phyloP scores from a whole-genome alignment of 2,888 invertebrate genomes.

The Anaspis maculata region DNA sequence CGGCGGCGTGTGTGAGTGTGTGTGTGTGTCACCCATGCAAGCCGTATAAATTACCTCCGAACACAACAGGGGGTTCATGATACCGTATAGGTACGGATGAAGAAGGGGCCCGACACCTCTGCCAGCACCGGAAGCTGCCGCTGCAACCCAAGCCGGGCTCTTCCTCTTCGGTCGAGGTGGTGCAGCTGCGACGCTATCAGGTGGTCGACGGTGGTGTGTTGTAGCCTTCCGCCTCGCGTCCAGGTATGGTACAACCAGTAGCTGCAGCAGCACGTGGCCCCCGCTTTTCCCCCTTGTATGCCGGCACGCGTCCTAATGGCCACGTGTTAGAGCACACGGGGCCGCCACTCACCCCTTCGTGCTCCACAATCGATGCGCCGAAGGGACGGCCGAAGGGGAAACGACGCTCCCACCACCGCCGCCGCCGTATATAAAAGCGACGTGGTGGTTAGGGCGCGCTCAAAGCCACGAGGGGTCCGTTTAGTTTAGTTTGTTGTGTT shows the following conservation, averaged over 20 bases:
- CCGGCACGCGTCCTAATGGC: slow-evolving; percentile 23
- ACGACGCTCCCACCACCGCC: slow-evolving; percentile 17
- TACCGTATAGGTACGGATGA: too few relatives aligned
- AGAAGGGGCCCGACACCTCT: too few relatives aligned
- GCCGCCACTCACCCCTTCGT: slow-evolving; percentile 7
- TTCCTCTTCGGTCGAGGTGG: slow-evolving; percentile 7
- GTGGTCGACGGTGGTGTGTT: slow-evolving; percentile 27
- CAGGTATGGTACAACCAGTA: slow-evolving; percentile 20
- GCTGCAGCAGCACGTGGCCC: slow-evolving; percentile 29
- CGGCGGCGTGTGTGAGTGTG: too few relatives aligned
- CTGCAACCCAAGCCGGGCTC: slow-evolving; percentile 14
- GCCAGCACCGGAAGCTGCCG: slow-evolving; percentile 22
- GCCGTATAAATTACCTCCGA: too few relatives aligned
- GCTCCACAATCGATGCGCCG: slow-evolving; percentile 11
- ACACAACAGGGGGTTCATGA: too few relatives aligned
- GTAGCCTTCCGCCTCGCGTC: too few relatives aligned
- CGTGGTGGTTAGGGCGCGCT: slow-evolving; percentile 40
- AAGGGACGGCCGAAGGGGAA: slow-evolving; percentile 6
- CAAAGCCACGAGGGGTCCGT: slow-evolving; percentile 52
- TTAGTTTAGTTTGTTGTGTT: slow-evolving; percentile 44
- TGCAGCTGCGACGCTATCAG: slow-evolving; percentile 26
- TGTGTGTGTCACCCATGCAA: too few relatives aligned
- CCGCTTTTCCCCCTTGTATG: slow-evolving; percentile 15
- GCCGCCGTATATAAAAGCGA: slow-evolving; percentile 43
- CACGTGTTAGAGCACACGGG: slow-evolving; percentile 21